These are phyloP conservation scores for Ommatoiulus sabulosus DNA, from an alignment of 2,888 invertebrate genomes.

Conservation along the genomic window DNA sequence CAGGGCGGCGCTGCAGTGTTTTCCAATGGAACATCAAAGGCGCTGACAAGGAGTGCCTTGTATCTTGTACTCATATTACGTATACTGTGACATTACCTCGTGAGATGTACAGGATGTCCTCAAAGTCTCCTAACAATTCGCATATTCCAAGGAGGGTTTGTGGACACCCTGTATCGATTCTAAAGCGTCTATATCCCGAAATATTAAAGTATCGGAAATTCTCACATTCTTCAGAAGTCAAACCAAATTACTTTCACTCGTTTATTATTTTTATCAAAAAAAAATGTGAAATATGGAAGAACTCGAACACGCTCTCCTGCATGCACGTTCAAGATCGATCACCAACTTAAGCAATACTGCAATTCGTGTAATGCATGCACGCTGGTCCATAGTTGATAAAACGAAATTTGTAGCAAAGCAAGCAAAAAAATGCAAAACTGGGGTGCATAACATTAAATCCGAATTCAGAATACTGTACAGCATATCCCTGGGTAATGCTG, in stretches of 20 bases:
- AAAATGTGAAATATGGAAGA: not conserved
- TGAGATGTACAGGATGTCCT: too few species aligned
- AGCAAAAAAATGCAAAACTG: not conserved
- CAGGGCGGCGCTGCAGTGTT: too few species aligned
- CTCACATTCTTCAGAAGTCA: not conserved
- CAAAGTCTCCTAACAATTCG: too few species aligned
- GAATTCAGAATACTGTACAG: not conserved
- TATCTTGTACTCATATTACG: too few species aligned
- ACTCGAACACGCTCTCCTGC: not conserved
- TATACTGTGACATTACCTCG: too few species aligned
- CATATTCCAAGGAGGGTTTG: too few species aligned
- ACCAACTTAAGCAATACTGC: not conserved
- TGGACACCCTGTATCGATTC: too few species aligned
- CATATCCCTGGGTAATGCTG: not conserved
- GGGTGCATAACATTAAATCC: constrained; percentile 33
- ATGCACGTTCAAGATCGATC: not conserved
- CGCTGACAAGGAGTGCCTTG: too few species aligned
- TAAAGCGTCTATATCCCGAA: too few species aligned
- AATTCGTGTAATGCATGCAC: not conserved
- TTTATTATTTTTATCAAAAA: not conserved
- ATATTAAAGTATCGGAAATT: too few species aligned
- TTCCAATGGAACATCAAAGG: too few species aligned
- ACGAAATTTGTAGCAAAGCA: not conserved
- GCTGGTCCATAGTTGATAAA: not conserved
- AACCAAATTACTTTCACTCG: not conserved